Base-by-base conservation (phyloP, 2,113 vertebrate species). In the Protobothrops flavoviridis region DNA sequence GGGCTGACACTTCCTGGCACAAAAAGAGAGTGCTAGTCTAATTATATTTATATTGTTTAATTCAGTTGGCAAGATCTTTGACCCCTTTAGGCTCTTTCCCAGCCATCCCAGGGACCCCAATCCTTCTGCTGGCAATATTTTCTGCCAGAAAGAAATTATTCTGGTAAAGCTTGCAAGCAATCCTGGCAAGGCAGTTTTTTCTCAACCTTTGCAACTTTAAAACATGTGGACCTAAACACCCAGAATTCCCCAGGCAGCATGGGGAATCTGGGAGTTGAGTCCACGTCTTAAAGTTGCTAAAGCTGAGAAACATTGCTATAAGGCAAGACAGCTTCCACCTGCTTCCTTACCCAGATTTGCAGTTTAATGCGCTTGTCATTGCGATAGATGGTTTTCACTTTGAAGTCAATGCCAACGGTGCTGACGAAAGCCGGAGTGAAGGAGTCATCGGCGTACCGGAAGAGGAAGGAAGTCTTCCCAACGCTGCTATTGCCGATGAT, bases 401-500 rank as follows among this genome's bases (percentile, higher is more conserved):
- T 99, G 98, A 99, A 99, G 97, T 99, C 98, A 7, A 99, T 99
- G 96, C 98, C 98, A 0, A 99, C 98, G 0, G 98, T 99, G 97
- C 98, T 98, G 97, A 99, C 98, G 3, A 99, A 99, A 85, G 98
- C 98, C 0, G 98, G 98, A 0, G 98, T 99, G 97, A 99, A 99
- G 50, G 98, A 98, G 92, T 99, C 98, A 2, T 99, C 98, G 0
- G 98, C 98, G 0, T 99, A 99, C 85, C 98, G 98, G 97, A 99
- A 99, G n/a, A 99, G 98, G 97, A 99, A 98, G 9, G 98, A 98
- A 21, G 98, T 99, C 94, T 99, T 99, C 26, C 98, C 98, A 0
- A 99, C 98, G 11, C 98, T 98, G 97, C 98, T 98, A 97, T 99
- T 99, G 26, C 98, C 98, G 0, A 99, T 99, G 94, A 99, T 99